phyloP scores from a whole-genome alignment of 1,140 invertebrate species.

The Trichonephila clavata region DNA sequence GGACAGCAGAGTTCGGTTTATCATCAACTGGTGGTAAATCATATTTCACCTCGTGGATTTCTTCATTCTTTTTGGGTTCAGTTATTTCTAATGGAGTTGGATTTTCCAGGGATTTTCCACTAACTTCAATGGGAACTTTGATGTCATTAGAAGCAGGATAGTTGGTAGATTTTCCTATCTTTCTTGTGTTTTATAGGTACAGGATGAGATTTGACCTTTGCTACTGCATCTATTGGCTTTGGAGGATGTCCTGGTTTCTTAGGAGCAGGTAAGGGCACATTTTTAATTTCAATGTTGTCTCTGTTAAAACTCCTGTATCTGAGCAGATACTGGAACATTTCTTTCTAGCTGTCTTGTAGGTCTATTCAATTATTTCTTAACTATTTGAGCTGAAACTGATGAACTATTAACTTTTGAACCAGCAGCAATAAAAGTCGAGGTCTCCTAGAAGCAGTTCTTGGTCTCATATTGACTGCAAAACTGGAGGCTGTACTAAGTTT shows the following conservation, averaged over 20 bases:
- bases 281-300: conserved; percentile 37
- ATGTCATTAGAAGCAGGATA: background rate
- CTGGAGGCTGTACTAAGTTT: conserved; percentile 78
- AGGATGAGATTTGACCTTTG: conserved; percentile 63
- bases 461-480: conserved; percentile 83
- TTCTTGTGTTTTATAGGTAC: conserved; percentile 65
- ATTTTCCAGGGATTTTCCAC: background rate
- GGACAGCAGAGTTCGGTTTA: conserved; percentile 27
- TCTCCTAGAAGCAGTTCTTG: conserved; percentile 81
- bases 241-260: conserved; percentile 66
- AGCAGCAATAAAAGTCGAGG: conserved; percentile 90
- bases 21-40: background rate
- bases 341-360: conserved; percentile 11
- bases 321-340: background rate
- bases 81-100: background rate
- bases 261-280: background rate
- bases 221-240: conserved; percentile 39
- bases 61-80: background rate
- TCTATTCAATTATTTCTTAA: conserved; percentile 52
- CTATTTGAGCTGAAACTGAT: background rate
- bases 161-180: conserved; percentile 8
- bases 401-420: conserved; percentile 83
- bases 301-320: conserved; percentile 36
- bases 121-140: background rate
- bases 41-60: background rate